Evolutionary conservation across 2,797 vertebrate genomes (phyloP).

Genomic region (Falco biarmicus): DNA sequence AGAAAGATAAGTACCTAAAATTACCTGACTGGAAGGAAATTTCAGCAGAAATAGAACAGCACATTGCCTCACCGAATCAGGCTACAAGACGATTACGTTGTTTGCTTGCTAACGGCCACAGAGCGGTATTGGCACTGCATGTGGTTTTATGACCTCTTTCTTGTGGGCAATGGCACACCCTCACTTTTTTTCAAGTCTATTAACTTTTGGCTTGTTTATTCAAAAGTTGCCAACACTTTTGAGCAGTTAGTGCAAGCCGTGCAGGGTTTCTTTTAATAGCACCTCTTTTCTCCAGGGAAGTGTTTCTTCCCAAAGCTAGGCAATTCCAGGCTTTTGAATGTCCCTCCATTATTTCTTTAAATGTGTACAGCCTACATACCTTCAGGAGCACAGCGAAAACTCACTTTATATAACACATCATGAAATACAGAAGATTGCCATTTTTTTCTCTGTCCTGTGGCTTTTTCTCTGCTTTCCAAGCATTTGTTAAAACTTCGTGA

Average conservation of each 20-base stretch:
- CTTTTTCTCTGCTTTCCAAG: not conserved
- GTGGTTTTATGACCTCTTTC: not conserved
- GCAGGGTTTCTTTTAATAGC: not conserved
- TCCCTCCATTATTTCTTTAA: not conserved
- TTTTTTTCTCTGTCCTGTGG: not conserved
- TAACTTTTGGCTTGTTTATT: not conserved
- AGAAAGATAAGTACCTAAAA: not conserved
- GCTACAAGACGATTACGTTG: accelerated
- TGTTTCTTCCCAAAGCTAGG: not conserved
- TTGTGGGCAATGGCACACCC: not conserved
- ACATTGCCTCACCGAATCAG: not conserved
- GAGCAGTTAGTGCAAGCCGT: not conserved
- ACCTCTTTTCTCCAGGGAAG: not conserved
- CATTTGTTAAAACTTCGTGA: not conserved
- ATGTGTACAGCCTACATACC: not conserved
- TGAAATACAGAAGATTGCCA: not conserved
- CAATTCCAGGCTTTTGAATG: not conserved
- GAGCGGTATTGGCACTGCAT: accelerated
- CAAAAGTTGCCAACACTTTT: not conserved
- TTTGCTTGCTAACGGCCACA: not conserved
- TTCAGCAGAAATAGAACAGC: not conserved
- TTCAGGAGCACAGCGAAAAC: not conserved
- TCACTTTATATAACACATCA: accelerated
- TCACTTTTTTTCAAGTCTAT: not conserved
- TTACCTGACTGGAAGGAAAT: not conserved